phyloP scores from a whole-genome alignment of 1,140 invertebrate genomes.

The Hyles euphorbiae region DNA sequence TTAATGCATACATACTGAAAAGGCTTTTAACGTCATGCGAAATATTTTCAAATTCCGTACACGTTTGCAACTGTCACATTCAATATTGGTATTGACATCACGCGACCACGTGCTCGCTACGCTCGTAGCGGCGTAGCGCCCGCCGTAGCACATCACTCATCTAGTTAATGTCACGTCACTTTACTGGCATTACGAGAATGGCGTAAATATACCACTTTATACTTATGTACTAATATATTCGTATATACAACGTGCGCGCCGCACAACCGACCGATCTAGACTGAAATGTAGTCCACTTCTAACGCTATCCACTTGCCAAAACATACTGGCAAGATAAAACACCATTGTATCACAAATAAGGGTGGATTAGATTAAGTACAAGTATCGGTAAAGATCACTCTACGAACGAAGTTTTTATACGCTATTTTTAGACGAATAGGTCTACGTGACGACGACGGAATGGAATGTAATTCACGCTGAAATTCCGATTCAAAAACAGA shows the following conservation, averaged over 20 bases:
- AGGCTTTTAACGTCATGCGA: no score
- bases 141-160: slow-evolving; percentile 13
- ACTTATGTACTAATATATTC: slow-evolving; percentile 19
- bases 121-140: background rate
- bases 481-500: no score
- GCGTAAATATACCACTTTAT: slow-evolving; percentile 1
- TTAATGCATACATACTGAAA: no score
- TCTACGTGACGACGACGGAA: no score
- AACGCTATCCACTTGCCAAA: slow-evolving; percentile 40
- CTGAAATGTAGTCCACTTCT: slow-evolving; percentile 47
- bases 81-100: slow-evolving; percentile 10
- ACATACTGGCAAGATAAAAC: slow-evolving; percentile 43
- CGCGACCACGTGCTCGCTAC: slow-evolving; percentile 7
- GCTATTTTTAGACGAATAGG: background rate
- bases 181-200: slow-evolving; percentile 10
- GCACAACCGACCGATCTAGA: slow-evolving; percentile 47
- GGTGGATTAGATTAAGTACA: slow-evolving; percentile 25
- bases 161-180: slow-evolving; percentile 18
- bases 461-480: no score
- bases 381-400: slow-evolving; percentile 10
- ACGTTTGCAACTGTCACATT: slow-evolving; percentile 20
- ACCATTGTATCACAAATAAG: slow-evolving; percentile 38
- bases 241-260: slow-evolving; percentile 45
- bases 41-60: slow-evolving; percentile 16
- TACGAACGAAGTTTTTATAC: slow-evolving; percentile 4